These are phyloP conservation scores for Ailurus styani DNA, from an alignment of 2,113 vertebrate species.

Conservation along the genomic window DNA sequence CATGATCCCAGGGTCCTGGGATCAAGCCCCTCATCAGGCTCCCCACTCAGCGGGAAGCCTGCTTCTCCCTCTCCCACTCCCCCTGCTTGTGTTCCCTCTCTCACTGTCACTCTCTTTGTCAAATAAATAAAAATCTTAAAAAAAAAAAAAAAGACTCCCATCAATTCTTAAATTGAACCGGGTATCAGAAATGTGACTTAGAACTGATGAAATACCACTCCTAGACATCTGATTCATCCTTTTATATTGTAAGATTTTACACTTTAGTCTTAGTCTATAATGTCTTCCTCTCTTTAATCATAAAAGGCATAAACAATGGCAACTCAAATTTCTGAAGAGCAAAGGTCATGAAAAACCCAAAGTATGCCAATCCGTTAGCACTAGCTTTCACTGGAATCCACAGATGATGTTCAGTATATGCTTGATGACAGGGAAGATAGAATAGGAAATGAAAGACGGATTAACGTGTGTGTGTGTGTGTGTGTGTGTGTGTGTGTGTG, in stretches of 20 bases:
- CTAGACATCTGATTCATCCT: background rate
- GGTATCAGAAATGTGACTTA: background rate
- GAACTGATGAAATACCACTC: background rate
- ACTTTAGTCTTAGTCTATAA: background rate
- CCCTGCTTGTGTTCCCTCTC: no score
- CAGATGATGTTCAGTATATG: background rate
- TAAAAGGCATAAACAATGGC: background rate
- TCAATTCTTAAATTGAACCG: background rate
- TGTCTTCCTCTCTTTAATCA: background rate
- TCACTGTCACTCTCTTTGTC: no score
- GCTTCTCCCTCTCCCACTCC: no score
- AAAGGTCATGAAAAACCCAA: background rate
- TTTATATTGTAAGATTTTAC: background rate
- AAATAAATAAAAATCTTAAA: no score
- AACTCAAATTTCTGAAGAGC: constrained; percentile 16
- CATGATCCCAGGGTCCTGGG: no score
- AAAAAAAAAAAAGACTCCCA: background rate
- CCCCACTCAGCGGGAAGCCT: no score
- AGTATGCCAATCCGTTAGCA: background rate
- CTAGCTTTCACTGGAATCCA: background rate
- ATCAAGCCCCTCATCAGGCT: no score
- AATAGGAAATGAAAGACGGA: background rate
- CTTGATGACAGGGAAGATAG: background rate
- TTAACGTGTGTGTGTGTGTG: background rate
- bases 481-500: background rate